These are phyloP conservation scores for Proisotoma minuta DNA, from an alignment of 2,888 invertebrate genomes.

Conservation along the genomic window DNA sequence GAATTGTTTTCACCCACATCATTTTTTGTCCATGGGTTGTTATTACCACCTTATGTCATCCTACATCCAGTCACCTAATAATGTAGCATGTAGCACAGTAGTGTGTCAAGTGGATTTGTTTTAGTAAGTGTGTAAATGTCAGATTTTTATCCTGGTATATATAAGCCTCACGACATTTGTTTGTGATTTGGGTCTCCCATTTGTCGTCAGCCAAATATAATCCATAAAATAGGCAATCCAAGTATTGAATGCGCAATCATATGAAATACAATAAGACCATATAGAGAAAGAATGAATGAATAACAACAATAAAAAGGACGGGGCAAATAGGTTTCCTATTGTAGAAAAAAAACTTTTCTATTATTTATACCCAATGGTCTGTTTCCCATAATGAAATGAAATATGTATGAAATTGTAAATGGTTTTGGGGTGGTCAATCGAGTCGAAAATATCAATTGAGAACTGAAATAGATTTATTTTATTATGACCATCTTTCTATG, in stretches of 20 bases:
- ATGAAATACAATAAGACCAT: too few relatives aligned
- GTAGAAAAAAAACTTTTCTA: not conserved
- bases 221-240: too few relatives aligned
- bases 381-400: constrained; percentile 11
- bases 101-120: not conserved
- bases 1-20: not conserved
- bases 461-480: not conserved
- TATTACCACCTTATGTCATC: not conserved
- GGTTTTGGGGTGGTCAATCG: constrained; percentile 8
- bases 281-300: too few relatives aligned
- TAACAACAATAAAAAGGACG: not conserved
- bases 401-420: constrained; percentile 6
- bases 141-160: not conserved
- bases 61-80: too few relatives aligned
- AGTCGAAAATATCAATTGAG: constrained; percentile 26
- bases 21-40: not conserved
- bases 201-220: too few relatives aligned
- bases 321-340: not conserved
- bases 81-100: too few relatives aligned
- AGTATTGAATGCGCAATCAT: too few relatives aligned
- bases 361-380: constrained; percentile 6
- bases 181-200: too few relatives aligned
- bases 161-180: not conserved
- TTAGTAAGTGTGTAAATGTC: not conserved
- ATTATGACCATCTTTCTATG: not conserved